Conservation (phyloP, 2,888 invertebrate species). For the Mythimna loreyi region DNA sequence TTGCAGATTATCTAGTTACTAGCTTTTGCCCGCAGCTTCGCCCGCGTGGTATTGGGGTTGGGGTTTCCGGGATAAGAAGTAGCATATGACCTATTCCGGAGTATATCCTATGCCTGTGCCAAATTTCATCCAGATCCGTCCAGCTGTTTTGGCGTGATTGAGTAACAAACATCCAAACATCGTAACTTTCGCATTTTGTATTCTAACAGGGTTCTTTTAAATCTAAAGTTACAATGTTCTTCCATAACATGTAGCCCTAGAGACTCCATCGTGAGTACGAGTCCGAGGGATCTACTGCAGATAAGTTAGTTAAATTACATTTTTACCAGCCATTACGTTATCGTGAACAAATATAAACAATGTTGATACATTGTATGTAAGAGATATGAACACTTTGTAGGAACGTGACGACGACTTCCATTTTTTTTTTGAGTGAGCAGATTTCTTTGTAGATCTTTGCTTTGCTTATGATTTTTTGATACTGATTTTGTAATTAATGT, state of each 20-base stretch:
- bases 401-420: slow-evolving; percentile 26
- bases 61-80: no score
- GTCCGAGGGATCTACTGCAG: slow-evolving; percentile 19
- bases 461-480: neutral
- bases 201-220: no score
- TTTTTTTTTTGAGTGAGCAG: slow-evolving; percentile 3
- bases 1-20: no score
- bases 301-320: slow-evolving; percentile 46
- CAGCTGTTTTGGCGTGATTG: no score
- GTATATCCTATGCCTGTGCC: no score
- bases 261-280: neutral
- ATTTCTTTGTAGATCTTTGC: neutral
- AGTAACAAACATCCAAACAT: no score
- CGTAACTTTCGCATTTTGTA: no score
- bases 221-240: neutral
- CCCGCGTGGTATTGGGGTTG: no score
- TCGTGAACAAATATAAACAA: slow-evolving; percentile 58
- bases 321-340: slow-evolving; percentile 53
- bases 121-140: no score
- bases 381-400: slow-evolving; percentile 37
- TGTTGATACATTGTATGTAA: slow-evolving; percentile 35
- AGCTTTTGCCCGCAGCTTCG: no score
- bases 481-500: neutral
- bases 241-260: neutral
- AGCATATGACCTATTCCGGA: no score